Percentiles rank a stretch among this genome's conserved stretches.
phyloP scores from a whole-genome alignment of 2,797 vertebrate species.

The Amniataba percoides region DNA sequence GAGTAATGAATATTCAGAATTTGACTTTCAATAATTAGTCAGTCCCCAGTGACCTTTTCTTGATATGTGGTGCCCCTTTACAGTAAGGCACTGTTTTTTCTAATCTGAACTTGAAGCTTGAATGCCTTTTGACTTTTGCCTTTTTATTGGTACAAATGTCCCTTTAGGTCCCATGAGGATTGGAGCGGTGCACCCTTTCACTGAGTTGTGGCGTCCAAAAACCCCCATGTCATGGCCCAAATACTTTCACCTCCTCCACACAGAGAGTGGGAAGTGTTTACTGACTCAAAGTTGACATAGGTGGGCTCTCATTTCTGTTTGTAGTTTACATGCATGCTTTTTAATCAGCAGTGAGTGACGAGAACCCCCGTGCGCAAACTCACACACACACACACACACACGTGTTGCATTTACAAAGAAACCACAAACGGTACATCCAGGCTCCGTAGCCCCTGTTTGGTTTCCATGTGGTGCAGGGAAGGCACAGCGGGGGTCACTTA shows the following conservation, averaged over 20 bases:
- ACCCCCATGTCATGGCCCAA: conserved; percentile 38
- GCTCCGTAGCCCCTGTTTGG: background rate
- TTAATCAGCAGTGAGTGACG: conserved; percentile 32
- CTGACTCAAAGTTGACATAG: conserved; percentile 57
- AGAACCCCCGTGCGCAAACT: conserved; percentile 9
- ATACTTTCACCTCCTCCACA: conserved; percentile 66
- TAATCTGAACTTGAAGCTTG: background rate
- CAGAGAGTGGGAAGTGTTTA: conserved; percentile 63
- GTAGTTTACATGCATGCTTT: conserved; percentile 35
- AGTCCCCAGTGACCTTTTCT: conserved; percentile 44
- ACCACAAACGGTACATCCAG: conserved; percentile 1
- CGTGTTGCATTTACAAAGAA: conserved; percentile 22
- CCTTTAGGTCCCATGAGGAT: conserved; percentile 22
- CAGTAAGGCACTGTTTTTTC: conserved; percentile 25
- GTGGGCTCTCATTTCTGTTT: conserved; percentile 64
- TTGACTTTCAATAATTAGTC: conserved; percentile 6
- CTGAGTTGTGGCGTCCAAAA: conserved; percentile 32
- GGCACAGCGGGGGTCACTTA: conserved; percentile 11
- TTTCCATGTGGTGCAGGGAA: conserved; percentile 15
- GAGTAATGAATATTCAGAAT: conserved; percentile 11
- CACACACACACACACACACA: background rate
- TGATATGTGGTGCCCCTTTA: conserved; percentile 11
- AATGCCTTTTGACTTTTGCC: conserved; percentile 31
- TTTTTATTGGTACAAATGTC: conserved; percentile 34
- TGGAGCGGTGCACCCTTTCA: conserved; percentile 30